phyloP scores from a whole-genome alignment of 2,113 vertebrate genomes.

The Montifringilla adamsi region DNA sequence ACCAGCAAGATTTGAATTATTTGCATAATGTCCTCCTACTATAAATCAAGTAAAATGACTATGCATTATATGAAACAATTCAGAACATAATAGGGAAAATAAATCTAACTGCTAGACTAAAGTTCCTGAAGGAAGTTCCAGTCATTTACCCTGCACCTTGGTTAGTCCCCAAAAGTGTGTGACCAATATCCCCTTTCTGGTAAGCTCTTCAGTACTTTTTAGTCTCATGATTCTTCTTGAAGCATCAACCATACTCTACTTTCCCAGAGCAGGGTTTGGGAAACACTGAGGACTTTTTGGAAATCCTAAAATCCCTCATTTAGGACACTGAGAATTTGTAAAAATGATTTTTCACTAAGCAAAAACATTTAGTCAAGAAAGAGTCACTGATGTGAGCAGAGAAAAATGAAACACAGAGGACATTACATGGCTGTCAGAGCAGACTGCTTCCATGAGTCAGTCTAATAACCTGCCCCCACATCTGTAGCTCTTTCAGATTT shows the following conservation, averaged over 20 bases:
- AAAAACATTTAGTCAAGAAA: neutral
- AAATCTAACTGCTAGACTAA: neutral
- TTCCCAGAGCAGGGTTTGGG: neutral
- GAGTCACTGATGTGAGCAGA: neutral
- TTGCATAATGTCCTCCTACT: neutral
- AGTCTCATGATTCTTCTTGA: neutral
- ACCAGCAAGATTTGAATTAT: neutral
- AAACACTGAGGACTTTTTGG: neutral
- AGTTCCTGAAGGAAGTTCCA: neutral
- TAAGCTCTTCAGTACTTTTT: neutral
- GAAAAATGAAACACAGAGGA: neutral
- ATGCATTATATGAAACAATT: neutral
- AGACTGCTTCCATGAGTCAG: neutral
- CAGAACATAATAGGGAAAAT: neutral
- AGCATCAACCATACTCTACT: neutral
- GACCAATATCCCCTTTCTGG: neutral
- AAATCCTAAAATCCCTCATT: neutral
- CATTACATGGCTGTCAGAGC: neutral
- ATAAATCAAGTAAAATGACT: neutral
- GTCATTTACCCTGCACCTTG: neutral
- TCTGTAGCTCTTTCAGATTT: slow-evolving; percentile 9
- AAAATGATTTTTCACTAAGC: neutral
- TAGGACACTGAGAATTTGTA: neutral
- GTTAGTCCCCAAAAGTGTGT: neutral
- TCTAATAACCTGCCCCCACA: neutral